These are phyloP conservation scores for Hyalella azteca DNA, from an alignment of 2,888 invertebrate species.

Conservation along the genomic window DNA sequence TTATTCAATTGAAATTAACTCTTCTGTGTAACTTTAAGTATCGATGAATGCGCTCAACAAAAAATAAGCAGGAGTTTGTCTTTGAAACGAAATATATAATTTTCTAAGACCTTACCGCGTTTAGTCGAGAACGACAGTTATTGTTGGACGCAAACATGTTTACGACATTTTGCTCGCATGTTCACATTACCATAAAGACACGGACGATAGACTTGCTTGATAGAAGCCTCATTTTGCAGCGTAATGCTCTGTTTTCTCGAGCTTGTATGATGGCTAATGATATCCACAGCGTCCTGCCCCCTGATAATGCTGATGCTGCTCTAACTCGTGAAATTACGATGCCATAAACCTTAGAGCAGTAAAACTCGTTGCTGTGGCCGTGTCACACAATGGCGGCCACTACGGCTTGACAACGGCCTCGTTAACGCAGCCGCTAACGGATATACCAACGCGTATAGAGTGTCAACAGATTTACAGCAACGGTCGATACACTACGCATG, in stretches of 20 bases:
- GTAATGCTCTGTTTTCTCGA: slow-evolving; percentile 14
- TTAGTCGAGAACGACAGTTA: too few relatives aligned
- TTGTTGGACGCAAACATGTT: too few relatives aligned
- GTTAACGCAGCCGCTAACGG: slow-evolving; percentile 15
- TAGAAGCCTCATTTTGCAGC: slow-evolving; percentile 4
- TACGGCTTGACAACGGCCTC: slow-evolving; percentile 6
- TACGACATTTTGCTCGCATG: too few relatives aligned
- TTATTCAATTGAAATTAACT: too few relatives aligned
- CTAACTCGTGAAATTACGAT: slow-evolving; percentile 28
- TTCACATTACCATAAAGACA: too few relatives aligned
- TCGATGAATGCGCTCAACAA: too few relatives aligned
- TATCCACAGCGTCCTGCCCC: slow-evolving; percentile 15
- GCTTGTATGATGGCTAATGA: slow-evolving; percentile 29
- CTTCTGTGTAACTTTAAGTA: too few relatives aligned
- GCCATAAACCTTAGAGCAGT: slow-evolving; percentile 25
- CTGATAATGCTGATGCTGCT: slow-evolving; percentile 33
- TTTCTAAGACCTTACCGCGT: too few relatives aligned
- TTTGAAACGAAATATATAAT: too few relatives aligned
- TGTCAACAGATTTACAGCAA: neutral
- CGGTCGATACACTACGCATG: too few relatives aligned
- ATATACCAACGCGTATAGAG: neutral
- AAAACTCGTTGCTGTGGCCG: slow-evolving; percentile 33
- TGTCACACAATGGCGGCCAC: neutral
- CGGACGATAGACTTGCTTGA: too few relatives aligned
- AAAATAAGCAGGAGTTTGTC: too few relatives aligned